Evolutionary conservation across 2,888 invertebrate species (phyloP).

Genomic region (Nomada hirtipes): DNA sequence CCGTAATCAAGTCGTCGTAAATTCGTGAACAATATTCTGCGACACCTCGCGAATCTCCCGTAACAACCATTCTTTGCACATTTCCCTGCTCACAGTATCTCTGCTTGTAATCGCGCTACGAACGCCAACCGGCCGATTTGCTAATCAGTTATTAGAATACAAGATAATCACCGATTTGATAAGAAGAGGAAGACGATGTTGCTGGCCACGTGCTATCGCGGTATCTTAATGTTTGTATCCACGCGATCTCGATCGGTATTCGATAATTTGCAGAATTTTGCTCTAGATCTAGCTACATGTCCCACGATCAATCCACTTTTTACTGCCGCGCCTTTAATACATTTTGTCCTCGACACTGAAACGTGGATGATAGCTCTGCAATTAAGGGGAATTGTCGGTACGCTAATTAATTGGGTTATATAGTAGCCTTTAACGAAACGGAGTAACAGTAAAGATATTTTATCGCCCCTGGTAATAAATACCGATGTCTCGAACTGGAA

Average conservation of each 20-base stretch:
- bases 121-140: slow-evolving; percentile 27
- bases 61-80: not conserved
- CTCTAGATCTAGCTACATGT: slow-evolving; percentile 8
- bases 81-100: not conserved
- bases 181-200: not conserved
- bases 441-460: slow-evolving; percentile 51
- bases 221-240: slow-evolving; percentile 25
- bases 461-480: slow-evolving; percentile 27
- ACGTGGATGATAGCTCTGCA: slow-evolving; percentile 21
- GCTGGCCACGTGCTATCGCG: not conserved
- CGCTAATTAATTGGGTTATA: slow-evolving; percentile 60
- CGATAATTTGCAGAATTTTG: slow-evolving; percentile 27
- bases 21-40: not conserved
- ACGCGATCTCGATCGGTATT: slow-evolving; percentile 14
- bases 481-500: not conserved
- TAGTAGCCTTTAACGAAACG: slow-evolving; percentile 46
- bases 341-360: slow-evolving; percentile 16
- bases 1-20: not conserved
- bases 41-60: not conserved
- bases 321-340: slow-evolving; percentile 20
- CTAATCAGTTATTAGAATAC: slow-evolving; percentile 33
- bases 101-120: slow-evolving; percentile 16
- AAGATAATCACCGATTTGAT: slow-evolving; percentile 23
- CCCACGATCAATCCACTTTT: slow-evolving; percentile 17
- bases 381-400: slow-evolving; percentile 28